Base-by-base conservation (phyloP, 1,140 invertebrate species). In the Pissodes strobi region DNA sequence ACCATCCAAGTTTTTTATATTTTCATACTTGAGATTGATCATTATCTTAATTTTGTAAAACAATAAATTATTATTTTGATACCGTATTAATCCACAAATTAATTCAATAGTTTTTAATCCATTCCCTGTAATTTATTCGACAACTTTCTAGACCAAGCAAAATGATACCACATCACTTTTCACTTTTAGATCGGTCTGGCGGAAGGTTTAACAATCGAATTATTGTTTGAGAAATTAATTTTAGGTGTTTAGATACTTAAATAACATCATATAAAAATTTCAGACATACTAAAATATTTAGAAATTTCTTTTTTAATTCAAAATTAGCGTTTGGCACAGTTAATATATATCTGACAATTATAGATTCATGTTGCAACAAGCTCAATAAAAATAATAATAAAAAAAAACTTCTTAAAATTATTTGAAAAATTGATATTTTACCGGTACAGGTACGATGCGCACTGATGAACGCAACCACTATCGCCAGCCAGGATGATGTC, bases 141-240 rank as follows among this genome's bases (percentile, higher is more conserved):
- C 46, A 51, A 61, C 2, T 49, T 61, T 51, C 21, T 38, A 34
- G 67, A 56, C 37, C 58, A 61, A 51, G 46, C 46, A 37, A 61
- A 61, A 61, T 41, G 17, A 41, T 41, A 41, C 38, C 9, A 27
- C 25, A 27, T 27, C 53, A 15, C n/a, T 57, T 22, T 15, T 0
- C 53, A 9, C 19, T 57, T 19, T 57, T 23, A 43, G 0, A 57
- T 45, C 2, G 9, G 34, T 59, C 23, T 59, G 56, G 41, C 41
- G 13, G 21, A 48, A 46, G 56, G 19, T 56, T 53, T 25, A 56
- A 41, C 53, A 56, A 41, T 17, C 8, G 37, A 56, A 39, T 41
- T 56, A 25, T 39, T 19, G 13, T 27, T 39, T 55, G 52, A 18
- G 27, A 55, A 55, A 18, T 55, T 38, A 38, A 55, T 55, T 39